Conservation (phyloP, 2,113 vertebrate species). For the Siniperca chuatsi region DNA sequence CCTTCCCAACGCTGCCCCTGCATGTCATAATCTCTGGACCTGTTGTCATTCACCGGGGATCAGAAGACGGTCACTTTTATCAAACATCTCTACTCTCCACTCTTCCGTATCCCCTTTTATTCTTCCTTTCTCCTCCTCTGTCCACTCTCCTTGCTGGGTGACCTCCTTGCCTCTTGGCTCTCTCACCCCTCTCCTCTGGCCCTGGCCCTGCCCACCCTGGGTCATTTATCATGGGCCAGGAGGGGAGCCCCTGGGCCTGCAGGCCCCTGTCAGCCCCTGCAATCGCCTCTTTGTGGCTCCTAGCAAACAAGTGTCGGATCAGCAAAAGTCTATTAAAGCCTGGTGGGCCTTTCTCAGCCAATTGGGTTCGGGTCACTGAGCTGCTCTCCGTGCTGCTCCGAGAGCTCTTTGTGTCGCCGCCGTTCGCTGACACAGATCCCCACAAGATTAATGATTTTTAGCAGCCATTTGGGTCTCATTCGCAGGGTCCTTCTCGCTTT, state of each 20-base stretch:
- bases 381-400: constrained; percentile 95
- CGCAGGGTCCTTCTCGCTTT: constrained; percentile 65
- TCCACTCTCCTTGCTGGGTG: constrained; percentile 48
- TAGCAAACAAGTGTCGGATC: constrained; percentile 99
- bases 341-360: constrained; percentile 99
- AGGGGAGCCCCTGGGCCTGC: constrained; percentile 92
- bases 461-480: constrained; percentile 82
- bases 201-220: constrained; percentile 78
- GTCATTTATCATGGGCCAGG: constrained; percentile 99
- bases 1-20: background rate
- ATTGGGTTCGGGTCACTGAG: constrained; percentile 99
- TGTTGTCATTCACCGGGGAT: constrained; percentile 20
- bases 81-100: constrained; percentile 47
- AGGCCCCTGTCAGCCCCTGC: constrained; percentile 92
- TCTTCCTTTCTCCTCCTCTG: constrained; percentile 46
- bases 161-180: constrained; percentile 56
- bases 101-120: background rate
- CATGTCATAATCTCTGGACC: constrained; percentile 17
- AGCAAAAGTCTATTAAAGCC: constrained; percentile 99
- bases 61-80: constrained; percentile 28
- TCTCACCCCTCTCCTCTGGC: constrained; percentile 71
- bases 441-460: constrained; percentile 99
- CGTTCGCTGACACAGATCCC: constrained; percentile 90
- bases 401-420: constrained; percentile 88
- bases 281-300: constrained; percentile 98